A percentile compares a stretch with the other conserved stretches of the same genome.
Conservation (phyloP, 2,888 invertebrate species). For the Orthosia incerta region DNA sequence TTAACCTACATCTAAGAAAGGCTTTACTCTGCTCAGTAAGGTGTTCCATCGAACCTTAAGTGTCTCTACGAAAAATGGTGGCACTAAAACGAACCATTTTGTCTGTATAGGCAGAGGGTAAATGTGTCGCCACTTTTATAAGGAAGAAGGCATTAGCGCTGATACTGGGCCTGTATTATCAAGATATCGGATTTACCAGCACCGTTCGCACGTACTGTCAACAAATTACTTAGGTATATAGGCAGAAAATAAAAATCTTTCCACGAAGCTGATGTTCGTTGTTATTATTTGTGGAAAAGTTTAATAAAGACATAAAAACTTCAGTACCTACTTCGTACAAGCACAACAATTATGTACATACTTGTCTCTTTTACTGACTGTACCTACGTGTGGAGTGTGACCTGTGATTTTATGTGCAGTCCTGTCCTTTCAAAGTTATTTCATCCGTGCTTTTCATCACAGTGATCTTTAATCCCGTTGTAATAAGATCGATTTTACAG, state of each 20-base stretch:
- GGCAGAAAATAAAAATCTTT: slow-evolving; percentile 7
- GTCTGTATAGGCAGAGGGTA: slow-evolving; percentile 20
- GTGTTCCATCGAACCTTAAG: slow-evolving; percentile 9
- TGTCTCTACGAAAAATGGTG: slow-evolving; percentile 23
- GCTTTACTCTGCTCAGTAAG: not conserved
- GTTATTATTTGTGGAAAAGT: not conserved
- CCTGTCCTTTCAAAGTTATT: not conserved
- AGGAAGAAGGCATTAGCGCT: slow-evolving; percentile 40
- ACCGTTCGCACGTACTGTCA: slow-evolving; percentile 11
- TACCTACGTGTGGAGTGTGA: not conserved
- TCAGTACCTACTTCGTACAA: not conserved
- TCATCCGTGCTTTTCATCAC: not conserved
- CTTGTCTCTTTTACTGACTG: slow-evolving; percentile 6
- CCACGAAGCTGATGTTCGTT: not conserved
- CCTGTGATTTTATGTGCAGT: not conserved
- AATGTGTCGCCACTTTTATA: slow-evolving; percentile 34
- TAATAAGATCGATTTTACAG: not conserved
- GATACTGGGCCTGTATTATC: slow-evolving; percentile 41
- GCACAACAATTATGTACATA: not conserved
- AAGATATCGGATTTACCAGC: slow-evolving; percentile 52
- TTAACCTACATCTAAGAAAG: not conserved
- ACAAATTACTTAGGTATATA: slow-evolving; percentile 12
- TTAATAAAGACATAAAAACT: not conserved
- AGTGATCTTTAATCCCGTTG: not conserved
- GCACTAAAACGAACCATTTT: slow-evolving; percentile 33